Conservation (phyloP, 2,888 invertebrate species). For the Drosophila vallismaia region DNA sequence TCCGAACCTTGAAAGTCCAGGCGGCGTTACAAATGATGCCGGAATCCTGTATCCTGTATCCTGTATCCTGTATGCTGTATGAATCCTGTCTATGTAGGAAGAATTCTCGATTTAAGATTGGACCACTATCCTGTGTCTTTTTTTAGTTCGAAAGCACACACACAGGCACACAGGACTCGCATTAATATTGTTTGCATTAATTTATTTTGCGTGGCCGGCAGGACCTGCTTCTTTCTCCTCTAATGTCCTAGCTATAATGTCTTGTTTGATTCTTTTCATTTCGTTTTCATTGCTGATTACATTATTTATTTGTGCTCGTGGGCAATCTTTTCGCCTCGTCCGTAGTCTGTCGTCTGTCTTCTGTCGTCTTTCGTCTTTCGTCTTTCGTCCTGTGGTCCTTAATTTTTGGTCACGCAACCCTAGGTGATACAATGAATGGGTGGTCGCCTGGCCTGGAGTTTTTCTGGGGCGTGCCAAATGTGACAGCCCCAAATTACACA, state of each 20-base stretch:
- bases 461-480: constrained; percentile 43
- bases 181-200: neutral
- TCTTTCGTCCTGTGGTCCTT: constrained; percentile 5
- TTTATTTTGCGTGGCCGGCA: neutral
- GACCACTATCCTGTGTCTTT: too few relatives aligned
- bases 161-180: neutral
- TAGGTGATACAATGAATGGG: constrained; percentile 26
- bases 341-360: too few relatives aligned
- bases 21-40: constrained; percentile 27
- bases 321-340: neutral
- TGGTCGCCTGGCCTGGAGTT: neutral
- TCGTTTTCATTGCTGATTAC: constrained; percentile 29
- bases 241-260: neutral
- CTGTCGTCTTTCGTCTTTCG: too few relatives aligned
- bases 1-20: constrained; percentile 25
- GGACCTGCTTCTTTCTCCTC: neutral
- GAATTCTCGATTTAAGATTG: too few relatives aligned
- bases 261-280: constrained; percentile 25
- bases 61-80: constrained; percentile 1
- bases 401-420: constrained; percentile 25
- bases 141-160: too few relatives aligned
- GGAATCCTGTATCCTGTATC: neutral
- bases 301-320: constrained; percentile 23
- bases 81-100: too few relatives aligned
- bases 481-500: constrained; percentile 56